These are phyloP conservation scores for Athalia rosae DNA, from an alignment of 2,888 invertebrate species.

Conservation along the genomic window DNA sequence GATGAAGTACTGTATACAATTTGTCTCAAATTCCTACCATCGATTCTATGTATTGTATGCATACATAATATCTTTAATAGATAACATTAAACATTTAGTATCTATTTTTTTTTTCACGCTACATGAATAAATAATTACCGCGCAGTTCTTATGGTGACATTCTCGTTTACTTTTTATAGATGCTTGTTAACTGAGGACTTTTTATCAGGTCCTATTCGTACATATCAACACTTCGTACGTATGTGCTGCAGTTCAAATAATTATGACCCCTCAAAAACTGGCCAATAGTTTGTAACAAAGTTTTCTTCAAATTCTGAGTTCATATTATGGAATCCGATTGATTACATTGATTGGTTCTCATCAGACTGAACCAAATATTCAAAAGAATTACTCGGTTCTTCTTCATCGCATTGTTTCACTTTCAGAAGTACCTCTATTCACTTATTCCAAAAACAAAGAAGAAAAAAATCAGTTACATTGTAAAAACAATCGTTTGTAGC, in stretches of 20 bases:
- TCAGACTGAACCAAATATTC: too few species aligned
- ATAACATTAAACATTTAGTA: slow-evolving; percentile 35
- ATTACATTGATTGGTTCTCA: too few species aligned
- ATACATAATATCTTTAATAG: slow-evolving; percentile 9
- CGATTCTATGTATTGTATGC: background rate
- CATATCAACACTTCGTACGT: background rate
- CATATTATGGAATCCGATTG: too few species aligned
- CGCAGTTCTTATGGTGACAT: slow-evolving; percentile 40
- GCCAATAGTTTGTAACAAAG: background rate
- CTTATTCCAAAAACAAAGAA: background rate
- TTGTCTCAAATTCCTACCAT: background rate
- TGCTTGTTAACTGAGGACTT: background rate
- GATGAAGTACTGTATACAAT: background rate
- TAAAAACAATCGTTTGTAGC: background rate
- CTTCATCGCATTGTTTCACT: too few species aligned
- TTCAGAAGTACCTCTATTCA: background rate
- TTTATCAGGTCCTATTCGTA: background rate
- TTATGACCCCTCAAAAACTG: slow-evolving; percentile 3
- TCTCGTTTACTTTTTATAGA: background rate
- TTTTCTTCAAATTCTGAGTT: background rate
- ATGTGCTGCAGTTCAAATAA: background rate
- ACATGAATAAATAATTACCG: slow-evolving; percentile 22
- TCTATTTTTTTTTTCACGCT: background rate
- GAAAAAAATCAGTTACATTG: background rate
- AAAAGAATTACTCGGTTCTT: too few species aligned